Base-by-base conservation (phyloP, 2,888 invertebrate genomes). In the Bedellia somnulentella region DNA sequence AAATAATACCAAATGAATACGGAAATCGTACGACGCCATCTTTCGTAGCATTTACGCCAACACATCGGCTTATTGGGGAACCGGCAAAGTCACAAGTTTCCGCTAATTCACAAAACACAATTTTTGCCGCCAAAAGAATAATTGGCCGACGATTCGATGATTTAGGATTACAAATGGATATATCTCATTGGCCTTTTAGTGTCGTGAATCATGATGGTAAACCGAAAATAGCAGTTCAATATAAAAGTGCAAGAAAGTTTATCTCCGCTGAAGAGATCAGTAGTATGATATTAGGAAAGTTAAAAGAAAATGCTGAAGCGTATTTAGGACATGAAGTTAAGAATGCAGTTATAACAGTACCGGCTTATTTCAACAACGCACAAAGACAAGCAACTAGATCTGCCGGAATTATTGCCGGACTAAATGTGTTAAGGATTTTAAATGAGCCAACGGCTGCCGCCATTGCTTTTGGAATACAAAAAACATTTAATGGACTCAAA, bases 1-100 rank as follows among this genome's bases (percentile, higher is more conserved):
- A 88, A 54, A 88, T 88, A 52, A 90, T 92, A 51, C 89, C 92
- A 34, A 93, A 93, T 54, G 90, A 91, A 54, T 89, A 91, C 63
- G 92, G 91, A 37, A 92, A 92, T 60, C 75, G 91, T 30, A 91
- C 90, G 8, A 93, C 91, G 29, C 91, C 92, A 27, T 88, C 88
- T 39, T 93, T 89, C 62, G 91, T 92, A 29, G 90, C 89, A 4
- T 93, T 92, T 57, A 90, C 88, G 14, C 90, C 91, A 43, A 18
- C 18, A 18, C 5, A 18, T 5, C 18, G 18, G 9, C 75, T 92
- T 22, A 87, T 92, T 44, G 91, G 92, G 23, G 91, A 92, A 68
- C 88, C 89, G 11, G 91, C 91, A 17, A 91, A 90, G 61, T 89
- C 89, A 57, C 91, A 91, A 64, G 87, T 86, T 15, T 84, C 83